These are phyloP conservation scores for Tangara arthus DNA, from an alignment of 2,797 vertebrate genomes.

Conservation along the genomic window DNA sequence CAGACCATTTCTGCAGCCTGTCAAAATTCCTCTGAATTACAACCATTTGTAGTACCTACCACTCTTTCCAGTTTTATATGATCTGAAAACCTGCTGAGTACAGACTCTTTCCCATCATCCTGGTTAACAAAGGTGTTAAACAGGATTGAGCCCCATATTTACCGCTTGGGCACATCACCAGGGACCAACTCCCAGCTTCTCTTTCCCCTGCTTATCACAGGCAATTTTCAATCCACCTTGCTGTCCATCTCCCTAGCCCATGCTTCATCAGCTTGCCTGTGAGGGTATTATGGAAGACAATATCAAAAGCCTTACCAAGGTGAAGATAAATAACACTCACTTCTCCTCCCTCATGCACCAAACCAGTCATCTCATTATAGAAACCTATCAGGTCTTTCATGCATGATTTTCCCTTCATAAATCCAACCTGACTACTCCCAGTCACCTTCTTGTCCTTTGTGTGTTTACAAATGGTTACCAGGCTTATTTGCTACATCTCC, in stretches of 20 bases:
- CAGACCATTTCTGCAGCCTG: background rate
- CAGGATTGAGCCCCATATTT: background rate
- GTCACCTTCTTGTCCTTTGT: background rate
- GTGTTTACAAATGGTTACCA: background rate
- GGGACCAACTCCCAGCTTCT: background rate
- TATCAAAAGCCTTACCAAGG: background rate
- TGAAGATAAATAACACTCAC: background rate
- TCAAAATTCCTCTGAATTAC: background rate
- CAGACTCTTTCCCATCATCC: background rate
- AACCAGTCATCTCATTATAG: background rate
- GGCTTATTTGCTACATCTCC: background rate
- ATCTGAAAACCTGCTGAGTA: background rate
- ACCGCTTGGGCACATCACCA: rapidly evolving
- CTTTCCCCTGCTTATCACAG: background rate
- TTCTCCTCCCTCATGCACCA: background rate
- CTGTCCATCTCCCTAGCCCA: background rate
- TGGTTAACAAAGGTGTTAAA: background rate
- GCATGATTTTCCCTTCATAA: background rate
- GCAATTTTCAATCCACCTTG: background rate
- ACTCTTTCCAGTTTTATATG: background rate
- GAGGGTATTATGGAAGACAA: background rate
- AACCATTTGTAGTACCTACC: background rate
- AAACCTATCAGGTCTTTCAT: background rate
- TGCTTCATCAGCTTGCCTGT: background rate
- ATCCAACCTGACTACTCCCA: background rate